Conservation (phyloP, 1,140 invertebrate species). For the Sesamia nonagrioides region DNA sequence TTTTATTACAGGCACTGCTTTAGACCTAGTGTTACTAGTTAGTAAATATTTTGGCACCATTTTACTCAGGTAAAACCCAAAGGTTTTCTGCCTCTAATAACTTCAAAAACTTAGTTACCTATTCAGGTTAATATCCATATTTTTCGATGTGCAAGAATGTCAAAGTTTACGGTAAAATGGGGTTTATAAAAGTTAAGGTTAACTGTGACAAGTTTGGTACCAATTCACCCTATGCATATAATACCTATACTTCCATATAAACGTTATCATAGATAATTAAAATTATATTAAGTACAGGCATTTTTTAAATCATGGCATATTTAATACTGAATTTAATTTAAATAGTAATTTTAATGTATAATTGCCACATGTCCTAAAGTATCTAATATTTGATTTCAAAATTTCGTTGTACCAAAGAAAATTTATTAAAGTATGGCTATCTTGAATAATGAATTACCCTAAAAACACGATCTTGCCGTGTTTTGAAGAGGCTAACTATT, state of each 20-base stretch:
- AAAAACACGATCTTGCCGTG: no score
- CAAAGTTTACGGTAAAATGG: background rate
- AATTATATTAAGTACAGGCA: background rate
- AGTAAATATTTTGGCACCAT: constrained; percentile 50
- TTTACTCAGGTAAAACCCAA: constrained; percentile 42
- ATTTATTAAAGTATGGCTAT: background rate
- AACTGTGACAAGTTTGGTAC: background rate
- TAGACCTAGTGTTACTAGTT: constrained; percentile 39
- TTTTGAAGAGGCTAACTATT: background rate
- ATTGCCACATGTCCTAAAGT: background rate
- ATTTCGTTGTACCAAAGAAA: background rate
- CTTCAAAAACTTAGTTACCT: constrained; percentile 25
- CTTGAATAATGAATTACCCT: no score
- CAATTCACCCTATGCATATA: background rate
- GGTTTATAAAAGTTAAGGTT: background rate
- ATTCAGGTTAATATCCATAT: background rate
- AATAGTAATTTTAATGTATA: background rate
- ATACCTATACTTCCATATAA: no score
- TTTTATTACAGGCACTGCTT: constrained; percentile 43
- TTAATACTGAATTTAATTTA: constrained; percentile 26
- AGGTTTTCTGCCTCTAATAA: constrained; percentile 40
- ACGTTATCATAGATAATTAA: no score
- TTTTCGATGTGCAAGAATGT: background rate
- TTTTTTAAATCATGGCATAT: background rate
- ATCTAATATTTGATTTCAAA: background rate